Base-by-base conservation (phyloP, 1,140 invertebrate species). In the Drosophila teissieri region DNA sequence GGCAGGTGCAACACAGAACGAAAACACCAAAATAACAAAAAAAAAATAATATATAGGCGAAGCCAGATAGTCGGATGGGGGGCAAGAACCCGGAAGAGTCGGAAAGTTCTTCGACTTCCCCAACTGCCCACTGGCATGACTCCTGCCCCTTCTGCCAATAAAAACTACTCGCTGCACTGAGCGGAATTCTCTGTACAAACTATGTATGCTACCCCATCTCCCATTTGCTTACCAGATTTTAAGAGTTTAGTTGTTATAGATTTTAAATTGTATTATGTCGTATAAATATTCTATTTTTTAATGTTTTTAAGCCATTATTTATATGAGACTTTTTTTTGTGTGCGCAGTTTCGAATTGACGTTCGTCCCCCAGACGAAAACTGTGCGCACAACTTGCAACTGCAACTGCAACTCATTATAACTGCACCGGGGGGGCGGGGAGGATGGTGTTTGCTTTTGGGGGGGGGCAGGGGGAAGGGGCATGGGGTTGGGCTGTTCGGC, bases 401-500 rank as follows among this genome's bases (percentile, higher is more conserved):
- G 83, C 84, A 77, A 82, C 83, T 88, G 84, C 84, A 88, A 83
- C 83, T 88, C 84, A 86, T 86, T 86, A 83, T 83, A 83, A 77
- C 83, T 79, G 79, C 75, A 77, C 31, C 45, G 19, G 61, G 42
- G 60, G 51, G 39, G 0, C 14, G 12, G 12, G 11, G 36, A 45
- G 45, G 19, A n/a, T 10, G 46, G 31, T 69, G 57, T 36, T 52
- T 15, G 57, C 7, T 7, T 27, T 2, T 5, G 27, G 15, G 48
- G 10, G 10, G 46, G 5, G 49, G 19, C 11, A 17, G 6, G 45
- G 55, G 15, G 10, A 2, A 12, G 3, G 17, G 49, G 11, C 0
- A 6, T 40, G 64, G 64, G 67, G n/a, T 24, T 74, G 31, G 73
- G 73, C 40, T 57, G 58, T 42, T 54, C 63, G 44, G 54, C 75